Conservation (phyloP, 2,113 vertebrate species). For the Paratilapia polleni region DNA sequence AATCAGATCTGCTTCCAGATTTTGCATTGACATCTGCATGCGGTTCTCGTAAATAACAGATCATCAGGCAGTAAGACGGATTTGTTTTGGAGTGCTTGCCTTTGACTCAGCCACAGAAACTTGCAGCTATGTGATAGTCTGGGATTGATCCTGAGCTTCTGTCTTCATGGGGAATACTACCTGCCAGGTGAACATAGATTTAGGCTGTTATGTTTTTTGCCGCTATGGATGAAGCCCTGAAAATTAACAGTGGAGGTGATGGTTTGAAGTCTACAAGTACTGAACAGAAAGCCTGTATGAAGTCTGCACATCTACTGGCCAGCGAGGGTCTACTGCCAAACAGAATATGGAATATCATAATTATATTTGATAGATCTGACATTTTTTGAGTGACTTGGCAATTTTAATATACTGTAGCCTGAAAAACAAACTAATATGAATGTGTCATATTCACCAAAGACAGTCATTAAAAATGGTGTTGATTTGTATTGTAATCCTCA, state of each 20-base stretch:
- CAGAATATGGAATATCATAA: background rate
- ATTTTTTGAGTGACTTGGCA: background rate
- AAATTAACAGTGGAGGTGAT: background rate
- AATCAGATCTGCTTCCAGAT: background rate
- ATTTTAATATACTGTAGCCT: background rate
- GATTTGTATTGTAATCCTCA: background rate
- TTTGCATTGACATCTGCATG: background rate
- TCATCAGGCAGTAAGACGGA: conserved; percentile 31
- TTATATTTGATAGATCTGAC: background rate
- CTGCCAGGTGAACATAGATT: background rate
- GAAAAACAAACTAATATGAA: background rate
- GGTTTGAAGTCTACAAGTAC: background rate
- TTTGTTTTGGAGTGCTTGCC: conserved; percentile 48
- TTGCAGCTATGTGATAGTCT: background rate
- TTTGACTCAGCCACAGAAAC: conserved; percentile 36
- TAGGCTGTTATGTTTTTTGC: background rate
- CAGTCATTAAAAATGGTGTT: background rate
- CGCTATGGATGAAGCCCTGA: background rate
- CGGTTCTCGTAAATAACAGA: background rate
- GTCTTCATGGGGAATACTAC: background rate
- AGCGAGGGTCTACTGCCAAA: background rate
- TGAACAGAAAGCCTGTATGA: background rate
- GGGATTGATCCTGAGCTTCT: background rate
- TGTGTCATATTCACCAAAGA: background rate
- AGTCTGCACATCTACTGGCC: background rate